Conservation (phyloP, 2,113 vertebrate species). For the Junco hyemalis region DNA sequence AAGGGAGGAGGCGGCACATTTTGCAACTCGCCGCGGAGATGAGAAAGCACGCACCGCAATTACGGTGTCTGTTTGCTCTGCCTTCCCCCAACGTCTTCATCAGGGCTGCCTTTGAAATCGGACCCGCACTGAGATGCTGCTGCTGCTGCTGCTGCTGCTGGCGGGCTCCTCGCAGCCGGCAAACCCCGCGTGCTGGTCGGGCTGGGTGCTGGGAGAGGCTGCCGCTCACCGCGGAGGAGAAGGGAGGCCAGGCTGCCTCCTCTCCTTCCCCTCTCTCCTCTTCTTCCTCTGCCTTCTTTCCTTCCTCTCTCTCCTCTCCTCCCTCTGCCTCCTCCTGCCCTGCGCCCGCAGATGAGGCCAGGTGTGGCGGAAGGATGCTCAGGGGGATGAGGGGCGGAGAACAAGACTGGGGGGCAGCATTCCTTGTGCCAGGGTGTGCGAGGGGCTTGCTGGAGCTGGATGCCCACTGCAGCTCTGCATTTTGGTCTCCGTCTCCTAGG, state of each 20-base stretch:
- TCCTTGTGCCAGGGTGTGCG: accelerated
- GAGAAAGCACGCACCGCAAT: constrained; percentile 19
- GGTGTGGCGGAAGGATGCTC: not conserved
- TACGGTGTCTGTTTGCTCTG: constrained; percentile 31
- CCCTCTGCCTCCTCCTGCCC: not conserved
- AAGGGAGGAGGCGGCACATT: constrained; percentile 54
- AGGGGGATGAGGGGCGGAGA: not conserved
- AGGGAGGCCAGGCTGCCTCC: not conserved
- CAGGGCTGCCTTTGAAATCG: constrained; percentile 18
- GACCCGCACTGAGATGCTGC: not conserved
- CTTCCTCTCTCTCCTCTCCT: not conserved
- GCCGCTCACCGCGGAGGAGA: not conserved
- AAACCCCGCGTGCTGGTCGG: not conserved
- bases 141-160: not conserved
- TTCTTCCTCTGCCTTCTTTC: not conserved
- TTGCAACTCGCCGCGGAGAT: constrained; percentile 26
- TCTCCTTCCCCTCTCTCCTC: not conserved
- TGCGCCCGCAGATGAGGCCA: accelerated
- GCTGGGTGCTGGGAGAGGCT: not conserved
- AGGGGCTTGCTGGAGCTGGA: not conserved
- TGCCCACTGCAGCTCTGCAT: not conserved
- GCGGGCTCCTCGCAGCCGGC: not conserved
- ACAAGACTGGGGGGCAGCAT: accelerated
- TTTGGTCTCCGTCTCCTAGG: not conserved
- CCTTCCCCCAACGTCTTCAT: not conserved